Percentiles rank a stretch among this genome's conserved stretches.
Conservation (phyloP, 2,797 vertebrate genomes). For the Eulemur mongoz region DNA sequence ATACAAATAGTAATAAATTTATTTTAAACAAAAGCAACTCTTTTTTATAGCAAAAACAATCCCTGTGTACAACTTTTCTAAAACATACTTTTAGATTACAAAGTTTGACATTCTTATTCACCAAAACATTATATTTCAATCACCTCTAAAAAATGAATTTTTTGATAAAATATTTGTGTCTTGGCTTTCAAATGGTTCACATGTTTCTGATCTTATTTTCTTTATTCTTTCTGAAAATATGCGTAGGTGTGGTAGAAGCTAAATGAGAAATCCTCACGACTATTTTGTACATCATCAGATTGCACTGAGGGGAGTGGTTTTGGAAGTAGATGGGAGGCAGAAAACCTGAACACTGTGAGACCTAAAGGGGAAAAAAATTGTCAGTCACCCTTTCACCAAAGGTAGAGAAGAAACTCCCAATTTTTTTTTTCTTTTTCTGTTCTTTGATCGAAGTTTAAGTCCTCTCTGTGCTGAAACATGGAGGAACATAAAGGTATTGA, state of each 20-base stretch:
- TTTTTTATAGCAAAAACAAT: neutral
- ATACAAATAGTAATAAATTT: neutral
- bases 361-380: neutral
- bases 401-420: neutral
- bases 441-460: neutral
- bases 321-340: neutral
- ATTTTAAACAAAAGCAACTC: neutral
- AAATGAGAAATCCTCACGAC: neutral
- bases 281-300: neutral
- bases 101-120: neutral
- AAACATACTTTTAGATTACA: neutral
- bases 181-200: neutral
- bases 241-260: neutral
- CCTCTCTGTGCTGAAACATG: neutral
- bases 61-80: neutral
- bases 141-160: neutral
- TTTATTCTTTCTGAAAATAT: neutral
- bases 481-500: neutral
- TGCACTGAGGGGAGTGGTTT: neutral
- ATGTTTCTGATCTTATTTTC: neutral
- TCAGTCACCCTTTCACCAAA: neutral
- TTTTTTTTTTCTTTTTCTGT: neutral
- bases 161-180: neutral
- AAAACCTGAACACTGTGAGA: neutral
- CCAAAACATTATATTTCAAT: neutral